A percentile compares a stretch with the other conserved stretches of the same genome.
Evolutionary conservation across 2,888 invertebrate genomes (phyloP).

Genomic region (Amphipyra berbera): DNA sequence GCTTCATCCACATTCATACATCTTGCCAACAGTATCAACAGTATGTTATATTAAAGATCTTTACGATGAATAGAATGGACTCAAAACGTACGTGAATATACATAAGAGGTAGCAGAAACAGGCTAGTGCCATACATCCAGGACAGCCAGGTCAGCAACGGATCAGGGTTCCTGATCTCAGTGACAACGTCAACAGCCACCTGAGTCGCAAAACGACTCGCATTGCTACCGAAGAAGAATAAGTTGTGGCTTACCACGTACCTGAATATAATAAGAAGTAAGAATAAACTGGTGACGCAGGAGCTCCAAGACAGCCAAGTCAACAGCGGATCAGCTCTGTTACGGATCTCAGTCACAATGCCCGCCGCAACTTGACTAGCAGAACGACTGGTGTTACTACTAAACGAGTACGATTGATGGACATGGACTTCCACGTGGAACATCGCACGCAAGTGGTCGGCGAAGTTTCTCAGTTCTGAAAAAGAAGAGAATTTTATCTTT

Average conservation of each 20-base stretch:
- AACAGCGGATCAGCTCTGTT: constrained; percentile 89
- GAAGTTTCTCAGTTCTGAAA: constrained; percentile 74
- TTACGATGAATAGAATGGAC: too few species aligned
- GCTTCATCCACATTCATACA: too few species aligned
- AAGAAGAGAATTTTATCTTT: neutral
- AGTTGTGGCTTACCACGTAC: constrained; percentile 75
- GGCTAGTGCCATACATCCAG: too few species aligned
- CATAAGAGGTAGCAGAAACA: too few species aligned
- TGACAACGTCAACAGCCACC: constrained; percentile 90
- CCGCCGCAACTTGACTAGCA: constrained; percentile 86
- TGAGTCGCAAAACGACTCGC: constrained; percentile 73
- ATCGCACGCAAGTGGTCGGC: constrained; percentile 67
- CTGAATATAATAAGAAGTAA: constrained; percentile 91
- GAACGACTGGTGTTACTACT: constrained; percentile 72
- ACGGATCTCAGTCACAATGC: constrained; percentile 91
- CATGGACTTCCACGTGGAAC: constrained; percentile 69
- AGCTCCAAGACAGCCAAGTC: constrained; percentile 91
- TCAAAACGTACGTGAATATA: too few species aligned
- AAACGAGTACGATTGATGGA: constrained; percentile 75
- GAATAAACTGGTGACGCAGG: constrained; percentile 91
- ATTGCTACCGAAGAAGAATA: constrained; percentile 75
- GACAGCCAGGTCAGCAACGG: too few species aligned
- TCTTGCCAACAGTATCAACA: too few species aligned
- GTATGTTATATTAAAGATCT: too few species aligned
- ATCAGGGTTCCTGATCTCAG: constrained; percentile 33